Conservation (phyloP, 2,797 vertebrate species). For the Takifugu rubripes region DNA sequence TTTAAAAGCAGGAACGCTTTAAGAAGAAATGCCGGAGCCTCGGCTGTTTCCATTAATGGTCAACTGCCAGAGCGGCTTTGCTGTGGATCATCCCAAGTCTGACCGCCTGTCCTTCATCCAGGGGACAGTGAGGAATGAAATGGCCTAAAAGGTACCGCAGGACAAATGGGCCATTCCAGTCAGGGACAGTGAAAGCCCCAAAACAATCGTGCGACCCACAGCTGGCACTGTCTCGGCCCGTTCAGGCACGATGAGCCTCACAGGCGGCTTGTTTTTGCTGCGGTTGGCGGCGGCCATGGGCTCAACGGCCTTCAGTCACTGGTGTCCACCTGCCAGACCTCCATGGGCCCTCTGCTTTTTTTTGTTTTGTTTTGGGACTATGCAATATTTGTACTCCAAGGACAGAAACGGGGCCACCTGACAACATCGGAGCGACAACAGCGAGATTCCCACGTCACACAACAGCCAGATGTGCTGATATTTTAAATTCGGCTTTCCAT, state of each 20-base stretch:
- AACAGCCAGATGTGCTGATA: constrained; percentile 1
- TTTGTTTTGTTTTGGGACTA: constrained; percentile 15
- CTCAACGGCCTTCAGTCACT: constrained; percentile 49
- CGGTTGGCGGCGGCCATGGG: constrained; percentile 30
- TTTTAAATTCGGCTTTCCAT: too few relatives aligned
- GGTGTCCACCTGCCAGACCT: constrained; percentile 42
- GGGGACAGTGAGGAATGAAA: background rate
- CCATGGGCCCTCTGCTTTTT: constrained; percentile 25
- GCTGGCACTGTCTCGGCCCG: constrained; percentile 42
- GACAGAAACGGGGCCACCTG: constrained; percentile 43
- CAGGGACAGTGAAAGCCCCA: constrained; percentile 51
- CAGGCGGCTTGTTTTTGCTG: constrained; percentile 52
- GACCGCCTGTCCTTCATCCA: background rate
- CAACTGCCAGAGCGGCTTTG: constrained; percentile 22
- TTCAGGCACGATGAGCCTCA: constrained; percentile 22
- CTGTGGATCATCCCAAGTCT: constrained; percentile 8
- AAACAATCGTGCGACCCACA: constrained; percentile 59
- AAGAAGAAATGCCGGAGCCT: constrained; percentile 20
- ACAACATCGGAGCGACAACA: constrained; percentile 32
- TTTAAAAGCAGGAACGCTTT: constrained; percentile 41
- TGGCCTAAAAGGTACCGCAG: constrained; percentile 10
- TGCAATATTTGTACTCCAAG: constrained; percentile 46
- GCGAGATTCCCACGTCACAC: constrained; percentile 26
- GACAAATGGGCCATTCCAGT: constrained; percentile 52
- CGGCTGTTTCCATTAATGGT: constrained; percentile 42